Percentiles rank a stretch among this genome's conserved stretches.
phyloP scores from a whole-genome alignment of 2,797 vertebrate species.

The Remorina albescens region DNA sequence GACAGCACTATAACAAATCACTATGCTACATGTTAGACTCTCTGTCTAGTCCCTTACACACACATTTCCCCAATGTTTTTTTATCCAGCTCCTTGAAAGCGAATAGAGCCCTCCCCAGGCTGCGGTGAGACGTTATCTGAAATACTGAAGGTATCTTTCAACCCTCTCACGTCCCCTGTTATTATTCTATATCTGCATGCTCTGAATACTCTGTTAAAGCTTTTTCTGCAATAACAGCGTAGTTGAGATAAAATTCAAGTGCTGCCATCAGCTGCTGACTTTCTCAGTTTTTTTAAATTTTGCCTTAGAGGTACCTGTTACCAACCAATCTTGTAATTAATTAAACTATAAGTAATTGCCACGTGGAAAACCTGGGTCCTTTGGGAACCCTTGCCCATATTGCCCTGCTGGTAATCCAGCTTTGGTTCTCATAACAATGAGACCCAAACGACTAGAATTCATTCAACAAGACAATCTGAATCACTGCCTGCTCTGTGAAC shows the following conservation, averaged over 20 bases:
- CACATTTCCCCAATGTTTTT: not conserved
- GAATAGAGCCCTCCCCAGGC: not conserved
- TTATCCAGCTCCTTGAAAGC: not conserved
- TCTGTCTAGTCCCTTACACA: not conserved
- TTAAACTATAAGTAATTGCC: conserved; percentile 9
- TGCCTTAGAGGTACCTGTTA: not conserved
- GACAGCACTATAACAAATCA: not conserved
- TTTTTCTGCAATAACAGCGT: not conserved
- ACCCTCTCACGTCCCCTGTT: not conserved
- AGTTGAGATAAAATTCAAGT: not conserved
- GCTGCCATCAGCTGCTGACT: not conserved
- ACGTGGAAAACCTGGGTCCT: conserved; percentile 6
- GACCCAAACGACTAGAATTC: conserved; percentile 7
- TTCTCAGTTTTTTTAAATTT: conserved; percentile 2
- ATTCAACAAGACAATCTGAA: conserved; percentile 1
- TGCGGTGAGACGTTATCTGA: not conserved
- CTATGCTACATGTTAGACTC: not conserved
- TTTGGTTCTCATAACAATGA: conserved; percentile 5
- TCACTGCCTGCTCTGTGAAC: not conserved
- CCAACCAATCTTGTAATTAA: not conserved
- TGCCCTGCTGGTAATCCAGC: not conserved
- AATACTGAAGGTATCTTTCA: not conserved
- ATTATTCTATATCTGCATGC: not conserved
- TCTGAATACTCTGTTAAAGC: not conserved
- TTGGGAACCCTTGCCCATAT: not conserved